Base-by-base conservation (phyloP, 2,888 invertebrate genomes). In the Amiota minor region DNA sequence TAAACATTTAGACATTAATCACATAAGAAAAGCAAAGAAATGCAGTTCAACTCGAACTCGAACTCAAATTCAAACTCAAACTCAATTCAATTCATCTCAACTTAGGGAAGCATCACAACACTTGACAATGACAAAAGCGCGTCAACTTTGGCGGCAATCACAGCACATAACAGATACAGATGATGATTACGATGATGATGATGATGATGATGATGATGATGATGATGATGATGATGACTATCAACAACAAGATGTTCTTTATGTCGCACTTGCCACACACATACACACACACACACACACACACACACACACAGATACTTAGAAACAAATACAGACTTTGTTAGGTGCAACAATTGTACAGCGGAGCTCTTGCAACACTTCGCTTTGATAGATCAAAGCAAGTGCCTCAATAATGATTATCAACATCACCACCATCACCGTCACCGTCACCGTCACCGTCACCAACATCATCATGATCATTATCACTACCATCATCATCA, bases 351-450 rank as follows among this genome's bases (percentile, higher is more conserved):
- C 35, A 35, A 35, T 35, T 35, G 35, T 35, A 6, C 2, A 35
- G 35, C 6, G 2, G 6, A 35, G 35, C 35, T 35, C 35, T 35
- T 72, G 61, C 75, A 68, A 35, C 35, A 35, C 35, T 35, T 35
- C 35, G 6, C 35, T 35, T 35, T 35, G 35, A 16, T 62, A 68
- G 76, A 82, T 80, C 83, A 83, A 83, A 83, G 83, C 85, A 83
- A 83, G 83, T 83, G 79, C 83, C 85, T 85, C 83, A 83, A 83
- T 85, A 85, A 81, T 76, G 79, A 79, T 79, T 72, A 78, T 56
- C 69, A 72, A 56, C 56, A 71, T 59, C 72, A 72, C 71, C 6
- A 35, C 35, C 35, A 35, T 35, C 35, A 35, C 35, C 35, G 6
- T 35, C 23, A 23, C 3, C 23, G 3, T n/a, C n/a, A n/a, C n/a